These are phyloP conservation scores for Ectobius pallidus DNA, from an alignment of 2,888 invertebrate genomes.

Conservation along the genomic window DNA sequence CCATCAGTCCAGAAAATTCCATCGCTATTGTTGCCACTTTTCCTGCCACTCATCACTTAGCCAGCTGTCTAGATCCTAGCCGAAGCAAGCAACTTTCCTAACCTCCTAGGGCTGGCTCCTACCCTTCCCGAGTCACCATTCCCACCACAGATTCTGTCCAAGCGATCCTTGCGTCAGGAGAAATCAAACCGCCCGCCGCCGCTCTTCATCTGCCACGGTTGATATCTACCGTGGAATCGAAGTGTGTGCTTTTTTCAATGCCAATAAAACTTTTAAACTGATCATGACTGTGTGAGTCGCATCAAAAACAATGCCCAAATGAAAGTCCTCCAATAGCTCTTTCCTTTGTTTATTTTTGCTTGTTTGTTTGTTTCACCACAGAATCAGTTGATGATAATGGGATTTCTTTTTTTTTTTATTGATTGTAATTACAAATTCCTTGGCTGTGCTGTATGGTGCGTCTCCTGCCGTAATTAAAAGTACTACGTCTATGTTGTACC, in stretches of 20 bases:
- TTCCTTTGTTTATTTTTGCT: constrained; percentile 25
- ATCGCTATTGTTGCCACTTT: constrained; percentile 2
- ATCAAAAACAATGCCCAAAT: constrained; percentile 28
- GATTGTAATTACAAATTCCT: constrained; percentile 38
- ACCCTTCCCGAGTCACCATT: background rate
- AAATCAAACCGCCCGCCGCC: constrained; percentile 43
- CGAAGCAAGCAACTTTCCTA: no score
- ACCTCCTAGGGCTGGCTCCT: background rate
- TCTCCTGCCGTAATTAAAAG: constrained; percentile 29
- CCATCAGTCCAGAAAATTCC: constrained; percentile 1
- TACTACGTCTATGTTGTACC: constrained; percentile 37
- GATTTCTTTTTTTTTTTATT: constrained; percentile 24
- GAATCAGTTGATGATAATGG: constrained; percentile 19
- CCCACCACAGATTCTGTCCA: constrained; percentile 37
- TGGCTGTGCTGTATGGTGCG: constrained; percentile 40
- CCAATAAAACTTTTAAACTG: constrained; percentile 45
- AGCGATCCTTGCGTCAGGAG: constrained; percentile 34
- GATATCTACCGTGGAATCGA: constrained; percentile 38
- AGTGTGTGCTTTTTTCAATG: constrained; percentile 45
- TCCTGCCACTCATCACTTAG: no score
- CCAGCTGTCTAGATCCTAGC: no score
- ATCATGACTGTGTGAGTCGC: constrained; percentile 39
- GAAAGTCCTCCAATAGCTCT: constrained; percentile 10
- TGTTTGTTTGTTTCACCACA: constrained; percentile 22
- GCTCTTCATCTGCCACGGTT: constrained; percentile 40